Conservation (phyloP, 2,888 invertebrate genomes). For the Endotricha flammealis region DNA sequence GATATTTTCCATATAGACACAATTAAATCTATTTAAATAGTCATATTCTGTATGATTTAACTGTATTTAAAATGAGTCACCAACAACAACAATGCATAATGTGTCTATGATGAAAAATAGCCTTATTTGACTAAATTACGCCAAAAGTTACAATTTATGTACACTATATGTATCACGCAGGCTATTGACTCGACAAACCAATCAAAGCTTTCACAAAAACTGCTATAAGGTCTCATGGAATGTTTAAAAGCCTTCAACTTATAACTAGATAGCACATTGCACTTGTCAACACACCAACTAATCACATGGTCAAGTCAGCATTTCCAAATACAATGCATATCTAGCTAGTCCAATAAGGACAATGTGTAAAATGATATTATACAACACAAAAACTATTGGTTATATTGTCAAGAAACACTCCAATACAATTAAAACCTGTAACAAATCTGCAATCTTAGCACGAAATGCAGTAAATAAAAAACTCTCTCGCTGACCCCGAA, state of each 20-base stretch:
- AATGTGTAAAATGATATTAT: slow-evolving; percentile 41
- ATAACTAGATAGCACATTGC: slow-evolving; percentile 56
- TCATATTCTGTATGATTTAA: neutral
- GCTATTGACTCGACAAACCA: slow-evolving; percentile 41
- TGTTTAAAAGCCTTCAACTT: slow-evolving; percentile 67
- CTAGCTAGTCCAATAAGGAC: slow-evolving; percentile 53
- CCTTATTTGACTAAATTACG: slow-evolving; percentile 20
- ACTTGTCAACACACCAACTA: slow-evolving; percentile 5
- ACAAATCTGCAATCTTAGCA: slow-evolving; percentile 54
- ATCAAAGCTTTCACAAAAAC: slow-evolving; percentile 56
- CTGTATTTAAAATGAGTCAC: slow-evolving; percentile 7
- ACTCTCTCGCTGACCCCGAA: too few species aligned
- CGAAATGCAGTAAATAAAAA: slow-evolving; percentile 36
- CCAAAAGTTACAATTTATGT: slow-evolving; percentile 35
- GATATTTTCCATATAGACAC: slow-evolving; percentile 31
- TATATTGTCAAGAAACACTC: slow-evolving; percentile 64
- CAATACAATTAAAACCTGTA: slow-evolving; percentile 51
- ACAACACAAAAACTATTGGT: slow-evolving; percentile 50
- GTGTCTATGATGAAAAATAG: slow-evolving; percentile 34
- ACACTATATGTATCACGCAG: slow-evolving; percentile 33
- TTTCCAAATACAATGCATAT: slow-evolving; percentile 42
- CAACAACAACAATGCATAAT: slow-evolving; percentile 7
- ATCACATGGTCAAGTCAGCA: slow-evolving; percentile 18
- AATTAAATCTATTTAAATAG: slow-evolving; percentile 8
- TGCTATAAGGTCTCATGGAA: slow-evolving; percentile 67